phyloP scores from a whole-genome alignment of 2,888 invertebrate genomes.

The Argynnis bischoffii region DNA sequence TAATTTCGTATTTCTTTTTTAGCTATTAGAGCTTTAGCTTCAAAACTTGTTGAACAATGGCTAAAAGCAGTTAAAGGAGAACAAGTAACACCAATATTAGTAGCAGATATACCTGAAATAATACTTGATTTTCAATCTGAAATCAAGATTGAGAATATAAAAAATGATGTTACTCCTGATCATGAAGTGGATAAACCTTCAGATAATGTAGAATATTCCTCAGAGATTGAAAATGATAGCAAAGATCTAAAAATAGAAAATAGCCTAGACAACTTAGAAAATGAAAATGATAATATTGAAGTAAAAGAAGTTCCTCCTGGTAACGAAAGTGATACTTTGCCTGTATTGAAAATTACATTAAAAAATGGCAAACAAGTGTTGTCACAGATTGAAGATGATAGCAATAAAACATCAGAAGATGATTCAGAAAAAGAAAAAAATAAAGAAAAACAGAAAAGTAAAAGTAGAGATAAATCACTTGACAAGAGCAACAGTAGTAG shows the following conservation, averaged over 20 bases:
- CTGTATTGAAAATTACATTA: conserved; percentile 84
- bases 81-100: conserved; percentile 72
- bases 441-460: conserved; percentile 75
- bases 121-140: conserved; percentile 58
- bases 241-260: conserved; percentile 42
- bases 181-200: conserved; percentile 36
- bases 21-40: conserved; percentile 90
- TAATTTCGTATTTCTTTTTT: conserved; percentile 50
- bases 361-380: conserved; percentile 88
- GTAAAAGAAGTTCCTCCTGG: conserved; percentile 48
- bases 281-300: conserved; percentile 35
- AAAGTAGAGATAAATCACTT: conserved; percentile 57
- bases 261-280: conserved; percentile 28
- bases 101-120: conserved; percentile 67
- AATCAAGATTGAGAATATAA: conserved; percentile 42
- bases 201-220: conserved; percentile 36
- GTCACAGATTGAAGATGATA: conserved; percentile 79
- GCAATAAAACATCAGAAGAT: conserved; percentile 53
- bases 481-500: conserved; percentile 53
- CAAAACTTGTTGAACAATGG: conserved; percentile 94
- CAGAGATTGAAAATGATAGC: conserved; percentile 42
- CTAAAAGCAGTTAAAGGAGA: conserved; percentile 93
- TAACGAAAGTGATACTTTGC: conserved; percentile 63
- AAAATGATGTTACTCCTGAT: conserved; percentile 42
- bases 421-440: conserved; percentile 60